Evolutionary conservation across 2,888 invertebrate genomes (phyloP).

Genomic region (Mellilla xanthometata): DNA sequence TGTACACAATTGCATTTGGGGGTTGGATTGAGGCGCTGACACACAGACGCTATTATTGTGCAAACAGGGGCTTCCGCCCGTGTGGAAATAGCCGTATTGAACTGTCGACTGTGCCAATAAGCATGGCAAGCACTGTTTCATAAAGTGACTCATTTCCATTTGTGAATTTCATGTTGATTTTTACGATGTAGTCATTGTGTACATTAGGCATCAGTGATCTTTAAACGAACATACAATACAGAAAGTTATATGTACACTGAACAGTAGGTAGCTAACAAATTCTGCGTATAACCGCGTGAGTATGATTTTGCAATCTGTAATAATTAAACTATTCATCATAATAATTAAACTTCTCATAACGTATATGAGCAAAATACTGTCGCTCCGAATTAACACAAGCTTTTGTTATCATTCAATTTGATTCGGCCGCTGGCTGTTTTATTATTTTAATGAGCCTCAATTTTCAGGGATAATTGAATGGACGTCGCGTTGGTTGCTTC

Average conservation of each 20-base stretch:
- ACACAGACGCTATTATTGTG: constrained; percentile 65
- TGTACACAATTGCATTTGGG: constrained; percentile 80
- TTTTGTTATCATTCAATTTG: constrained; percentile 82
- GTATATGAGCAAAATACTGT: constrained; percentile 48
- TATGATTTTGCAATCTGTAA: too few species aligned
- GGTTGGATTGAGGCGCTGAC: constrained; percentile 63
- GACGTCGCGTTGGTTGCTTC: constrained; percentile 62
- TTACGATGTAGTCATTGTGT: constrained; percentile 1
- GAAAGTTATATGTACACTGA: too few species aligned
- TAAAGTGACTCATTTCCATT: constrained; percentile 14
- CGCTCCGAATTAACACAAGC: constrained; percentile 70
- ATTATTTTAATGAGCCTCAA: constrained; percentile 82
- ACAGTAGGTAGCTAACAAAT: too few species aligned
- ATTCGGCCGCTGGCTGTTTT: constrained; percentile 75
- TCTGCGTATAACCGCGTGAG: too few species aligned
- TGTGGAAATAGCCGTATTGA: constrained; percentile 53
- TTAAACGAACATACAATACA: too few species aligned
- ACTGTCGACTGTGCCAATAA: constrained; percentile 36
- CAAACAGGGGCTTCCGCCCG: constrained; percentile 62
- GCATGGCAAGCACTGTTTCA: constrained; percentile 12
- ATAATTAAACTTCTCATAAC: constrained; percentile 36
- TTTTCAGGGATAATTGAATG: constrained; percentile 79
- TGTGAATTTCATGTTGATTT: constrained; percentile 15
- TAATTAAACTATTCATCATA: too few species aligned
- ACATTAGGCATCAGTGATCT: background rate